Conservation (phyloP, 2,113 vertebrate species). For the Barnardius zonarius region DNA sequence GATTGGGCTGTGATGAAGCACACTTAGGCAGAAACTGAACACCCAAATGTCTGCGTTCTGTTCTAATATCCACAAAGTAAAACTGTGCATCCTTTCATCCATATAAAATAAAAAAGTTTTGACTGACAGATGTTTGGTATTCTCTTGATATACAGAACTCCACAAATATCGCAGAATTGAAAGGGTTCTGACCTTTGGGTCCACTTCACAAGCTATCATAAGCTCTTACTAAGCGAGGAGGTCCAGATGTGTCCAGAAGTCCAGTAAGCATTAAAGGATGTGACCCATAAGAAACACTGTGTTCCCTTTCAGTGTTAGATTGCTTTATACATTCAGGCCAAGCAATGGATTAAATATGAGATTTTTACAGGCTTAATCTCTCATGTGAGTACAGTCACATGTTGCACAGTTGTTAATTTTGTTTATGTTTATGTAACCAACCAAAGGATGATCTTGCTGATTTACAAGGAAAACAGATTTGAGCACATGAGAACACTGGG, state of each 20-base stretch:
- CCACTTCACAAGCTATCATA: background rate
- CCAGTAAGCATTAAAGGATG: background rate
- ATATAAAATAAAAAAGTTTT: background rate
- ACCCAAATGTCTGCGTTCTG: conserved; percentile 2
- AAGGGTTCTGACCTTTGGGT: background rate
- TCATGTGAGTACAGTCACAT: background rate
- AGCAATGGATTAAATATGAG: background rate
- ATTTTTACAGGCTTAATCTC: background rate
- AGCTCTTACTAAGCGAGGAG: background rate
- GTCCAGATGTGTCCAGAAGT: background rate
- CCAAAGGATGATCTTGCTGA: background rate
- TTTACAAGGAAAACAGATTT: background rate
- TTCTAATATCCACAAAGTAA: background rate
- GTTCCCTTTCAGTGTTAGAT: background rate
- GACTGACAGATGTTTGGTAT: background rate
- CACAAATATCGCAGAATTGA: background rate
- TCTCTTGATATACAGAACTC: background rate
- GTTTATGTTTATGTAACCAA: conserved; percentile 1
- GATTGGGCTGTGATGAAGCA: conserved; percentile 14
- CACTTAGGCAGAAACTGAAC: background rate
- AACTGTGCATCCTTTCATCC: background rate
- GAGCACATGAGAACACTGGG: background rate
- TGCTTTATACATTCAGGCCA: background rate
- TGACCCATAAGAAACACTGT: background rate
- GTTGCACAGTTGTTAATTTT: background rate